These are phyloP conservation scores for Rhadina sibilatrix DNA, from an alignment of 2,113 vertebrate species.

Conservation along the genomic window DNA sequence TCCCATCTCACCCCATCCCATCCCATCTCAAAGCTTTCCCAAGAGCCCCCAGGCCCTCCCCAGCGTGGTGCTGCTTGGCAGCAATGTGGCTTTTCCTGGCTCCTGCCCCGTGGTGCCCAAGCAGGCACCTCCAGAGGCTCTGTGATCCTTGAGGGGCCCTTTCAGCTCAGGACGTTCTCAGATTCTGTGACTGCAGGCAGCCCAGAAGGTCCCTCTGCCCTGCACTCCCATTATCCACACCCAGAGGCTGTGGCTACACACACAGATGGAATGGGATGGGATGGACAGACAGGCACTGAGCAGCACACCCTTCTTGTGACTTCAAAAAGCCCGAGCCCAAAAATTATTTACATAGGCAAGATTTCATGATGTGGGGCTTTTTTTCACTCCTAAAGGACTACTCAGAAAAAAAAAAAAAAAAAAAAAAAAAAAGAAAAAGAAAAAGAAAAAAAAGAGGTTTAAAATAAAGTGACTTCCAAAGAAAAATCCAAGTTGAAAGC, in stretches of 20 bases:
- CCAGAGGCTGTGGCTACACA: neutral
- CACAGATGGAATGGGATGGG: neutral
- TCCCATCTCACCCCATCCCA: neutral
- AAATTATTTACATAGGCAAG: neutral
- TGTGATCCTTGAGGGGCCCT: rapidly evolving
- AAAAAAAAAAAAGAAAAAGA: neutral
- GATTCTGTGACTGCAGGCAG: rapidly evolving
- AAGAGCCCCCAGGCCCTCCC: neutral
- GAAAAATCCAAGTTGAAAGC: neutral
- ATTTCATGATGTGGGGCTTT: neutral
- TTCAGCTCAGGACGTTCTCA: rapidly evolving
- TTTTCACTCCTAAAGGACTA: neutral
- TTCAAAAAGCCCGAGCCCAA: neutral
- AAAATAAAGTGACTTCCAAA: neutral
- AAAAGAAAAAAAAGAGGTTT: neutral
- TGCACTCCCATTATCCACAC: rapidly evolving
- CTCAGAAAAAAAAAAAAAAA: neutral
- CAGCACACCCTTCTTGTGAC: neutral
- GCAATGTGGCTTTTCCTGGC: rapidly evolving
- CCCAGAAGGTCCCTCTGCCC: rapidly evolving
- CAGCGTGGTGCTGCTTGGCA: neutral
- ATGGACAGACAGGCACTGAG: neutral
- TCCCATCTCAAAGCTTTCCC: neutral
- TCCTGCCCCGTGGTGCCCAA: neutral
- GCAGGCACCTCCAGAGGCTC: rapidly evolving